Evolutionary conservation across 1,140 invertebrate species (phyloP).

Genomic region (Aphelenchoides fujianensis): DNA sequence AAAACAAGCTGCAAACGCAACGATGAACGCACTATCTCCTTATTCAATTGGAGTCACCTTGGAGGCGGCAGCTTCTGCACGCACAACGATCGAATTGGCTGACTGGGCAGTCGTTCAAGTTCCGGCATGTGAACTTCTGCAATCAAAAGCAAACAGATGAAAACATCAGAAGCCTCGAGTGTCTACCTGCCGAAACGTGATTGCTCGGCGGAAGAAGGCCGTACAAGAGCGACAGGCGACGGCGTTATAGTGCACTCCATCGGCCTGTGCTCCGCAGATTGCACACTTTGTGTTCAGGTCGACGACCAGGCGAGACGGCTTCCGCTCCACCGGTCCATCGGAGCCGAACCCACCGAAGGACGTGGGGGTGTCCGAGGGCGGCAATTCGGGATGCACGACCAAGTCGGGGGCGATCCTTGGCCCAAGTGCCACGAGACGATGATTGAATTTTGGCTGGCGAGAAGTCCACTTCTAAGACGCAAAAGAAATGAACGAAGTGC

Average conservation of each 20-base stretch:
- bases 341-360: too few species aligned
- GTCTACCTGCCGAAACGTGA: conserved; percentile 23
- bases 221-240: conserved; percentile 13
- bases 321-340: too few species aligned
- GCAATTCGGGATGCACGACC: neutral
- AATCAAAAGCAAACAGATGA: neutral
- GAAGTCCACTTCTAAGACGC: too few species aligned
- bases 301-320: neutral
- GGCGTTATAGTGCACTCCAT: conserved; percentile 22
- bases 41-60: neutral
- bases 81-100: conserved; percentile 1
- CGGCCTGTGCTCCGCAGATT: conserved; percentile 8
- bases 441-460: neutral
- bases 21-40: neutral
- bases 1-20: neutral
- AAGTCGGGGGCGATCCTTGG: neutral
- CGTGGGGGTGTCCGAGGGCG: too few species aligned
- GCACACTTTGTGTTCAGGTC: conserved; percentile 5
- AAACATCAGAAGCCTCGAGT: neutral
- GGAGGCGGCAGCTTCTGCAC: neutral
- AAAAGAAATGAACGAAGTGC: too few species aligned
- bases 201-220: conserved; percentile 19
- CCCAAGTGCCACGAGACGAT: too few species aligned
- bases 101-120: neutral
- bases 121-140: neutral